These are phyloP conservation scores for Scalopus aquaticus DNA, from an alignment of 2,113 vertebrate species.

Conservation along the genomic window DNA sequence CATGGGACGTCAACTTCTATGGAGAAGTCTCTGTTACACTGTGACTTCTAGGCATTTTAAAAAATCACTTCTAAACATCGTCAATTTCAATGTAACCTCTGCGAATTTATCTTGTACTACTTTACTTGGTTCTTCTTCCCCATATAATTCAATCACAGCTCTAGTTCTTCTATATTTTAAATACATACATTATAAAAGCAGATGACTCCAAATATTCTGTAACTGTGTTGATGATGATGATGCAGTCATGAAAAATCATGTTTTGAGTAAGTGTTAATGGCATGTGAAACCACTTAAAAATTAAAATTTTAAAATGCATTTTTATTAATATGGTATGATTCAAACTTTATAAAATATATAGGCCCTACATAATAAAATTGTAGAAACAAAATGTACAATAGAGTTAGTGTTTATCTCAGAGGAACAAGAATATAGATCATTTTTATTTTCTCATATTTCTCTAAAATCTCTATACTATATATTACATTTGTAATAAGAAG, in stretches of 20 bases:
- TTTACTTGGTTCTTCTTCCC: background rate
- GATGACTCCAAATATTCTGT: background rate
- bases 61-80: background rate
- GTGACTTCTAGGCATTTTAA: background rate
- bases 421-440: background rate
- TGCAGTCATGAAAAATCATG: background rate
- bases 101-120: background rate
- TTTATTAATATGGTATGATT: background rate
- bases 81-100: background rate
- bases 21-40: background rate
- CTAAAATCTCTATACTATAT: background rate
- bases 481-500: background rate
- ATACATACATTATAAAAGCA: background rate
- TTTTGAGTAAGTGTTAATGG: background rate
- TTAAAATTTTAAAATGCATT: background rate
- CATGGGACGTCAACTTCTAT: too few species aligned
- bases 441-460: slow-evolving; percentile 21
- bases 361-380: background rate
- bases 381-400: background rate
- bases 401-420: background rate
- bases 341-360: slow-evolving; percentile 1
- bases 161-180: background rate
- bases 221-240: background rate
- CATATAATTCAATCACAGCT: background rate
- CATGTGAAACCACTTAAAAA: background rate